Evolutionary conservation across 2,113 vertebrate genomes (phyloP), one percentile per base, ranked within the genome.

Genomic region (Melospiza melodia): DNA sequence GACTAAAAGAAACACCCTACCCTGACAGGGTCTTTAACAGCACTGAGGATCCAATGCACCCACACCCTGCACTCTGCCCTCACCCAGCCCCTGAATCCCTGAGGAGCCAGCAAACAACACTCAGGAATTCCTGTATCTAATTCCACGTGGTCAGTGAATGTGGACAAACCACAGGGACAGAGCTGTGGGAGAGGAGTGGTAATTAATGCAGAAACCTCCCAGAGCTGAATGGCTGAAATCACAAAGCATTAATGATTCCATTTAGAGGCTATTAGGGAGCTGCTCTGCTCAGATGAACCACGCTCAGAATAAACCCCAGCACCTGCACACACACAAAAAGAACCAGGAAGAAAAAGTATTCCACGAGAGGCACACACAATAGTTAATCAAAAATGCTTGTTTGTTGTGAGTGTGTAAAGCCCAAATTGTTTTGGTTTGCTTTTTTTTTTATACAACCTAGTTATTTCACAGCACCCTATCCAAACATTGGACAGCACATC

Each of bases 231-330:
- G 87, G 92, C 74, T 93, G 94, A 33, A 86, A 84, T 95, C 91
- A 95, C 91, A 97, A 93, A 43, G 92, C 95, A 90, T 92, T 95
- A 96, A 95, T 90, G 94, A 96, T 39, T 31, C 95, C 85, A 95
- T 95, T 96, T 86, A 96, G 87, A 85, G 89, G 82, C 92, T 85
- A 75, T 87, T 85, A 94, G 87, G 58, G 90, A 87, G 46, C 87
- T 5, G 80, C 87, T 90, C 87, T 33, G 77, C 7, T 84, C 84
- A 87, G 93, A 95, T 78, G 80, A 95, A 27, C 79, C 57, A 66
- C 87, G 43, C 90, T 96, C 35, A 87, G 89, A 87, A 85, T 46
- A 69, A 96, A 93, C 66, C 86, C 71, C 73, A 80, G 83, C 96
- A 97, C 94, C 95, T 96, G 94, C 94, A 79, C 72, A 15, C 63